These are phyloP conservation scores for Silurus glanis DNA, from an alignment of 2,113 vertebrate species.

Conservation along the genomic window DNA sequence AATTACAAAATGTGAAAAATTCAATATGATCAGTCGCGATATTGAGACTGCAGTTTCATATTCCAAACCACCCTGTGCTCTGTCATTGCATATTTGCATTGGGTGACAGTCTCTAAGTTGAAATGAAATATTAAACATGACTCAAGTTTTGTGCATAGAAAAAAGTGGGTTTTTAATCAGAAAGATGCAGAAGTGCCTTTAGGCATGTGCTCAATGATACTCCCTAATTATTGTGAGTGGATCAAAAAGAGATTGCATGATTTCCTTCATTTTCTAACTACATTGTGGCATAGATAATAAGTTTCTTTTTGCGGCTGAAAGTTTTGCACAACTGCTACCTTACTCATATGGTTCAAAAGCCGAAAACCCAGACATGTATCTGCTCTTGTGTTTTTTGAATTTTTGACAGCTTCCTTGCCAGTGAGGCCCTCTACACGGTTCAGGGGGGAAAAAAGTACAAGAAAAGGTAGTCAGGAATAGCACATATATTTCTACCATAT, in stretches of 20 bases:
- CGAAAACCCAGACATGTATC: slow-evolving; percentile 9
- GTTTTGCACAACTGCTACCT: background rate
- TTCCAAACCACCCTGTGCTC: background rate
- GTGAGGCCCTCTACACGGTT: background rate
- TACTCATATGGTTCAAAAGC: slow-evolving; percentile 17
- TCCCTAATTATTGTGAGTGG: background rate
- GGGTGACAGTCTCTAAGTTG: background rate
- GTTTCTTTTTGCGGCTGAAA: background rate
- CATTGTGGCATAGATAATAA: background rate
- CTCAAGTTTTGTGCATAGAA: slow-evolving; percentile 12
- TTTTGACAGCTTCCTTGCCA: slow-evolving; percentile 43
- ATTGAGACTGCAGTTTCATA: background rate
- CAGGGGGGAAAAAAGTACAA: background rate
- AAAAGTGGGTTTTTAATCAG: background rate
- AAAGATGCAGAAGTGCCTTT: slow-evolving; percentile 9
- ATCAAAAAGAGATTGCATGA: background rate
- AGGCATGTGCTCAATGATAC: background rate
- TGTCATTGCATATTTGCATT: slow-evolving; percentile 5
- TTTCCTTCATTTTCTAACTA: background rate
- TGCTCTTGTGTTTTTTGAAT: background rate
- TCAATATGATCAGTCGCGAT: background rate
- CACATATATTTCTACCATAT: background rate
- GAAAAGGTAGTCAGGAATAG: slow-evolving; percentile 7
- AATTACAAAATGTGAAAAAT: too few relatives aligned
- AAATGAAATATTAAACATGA: background rate